Percentiles rank a stretch among this genome's conserved stretches.
phyloP scores from a whole-genome alignment of 2,888 invertebrate genomes.

The Sisyra terminalis region DNA sequence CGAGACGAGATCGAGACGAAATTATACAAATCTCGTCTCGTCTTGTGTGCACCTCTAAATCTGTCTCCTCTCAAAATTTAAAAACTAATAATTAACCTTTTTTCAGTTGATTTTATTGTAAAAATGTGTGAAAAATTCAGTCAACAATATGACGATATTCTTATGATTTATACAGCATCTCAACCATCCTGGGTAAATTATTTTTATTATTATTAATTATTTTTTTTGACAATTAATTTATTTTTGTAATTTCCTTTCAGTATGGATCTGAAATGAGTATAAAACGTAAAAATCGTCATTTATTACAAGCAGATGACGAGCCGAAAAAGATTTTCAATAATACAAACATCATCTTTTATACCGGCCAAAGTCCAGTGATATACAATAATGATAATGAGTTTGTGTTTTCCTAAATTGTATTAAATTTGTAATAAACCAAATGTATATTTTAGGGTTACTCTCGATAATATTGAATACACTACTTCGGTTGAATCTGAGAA shows the following conservation, averaged over 20 bases:
- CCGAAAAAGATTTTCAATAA: not conserved
- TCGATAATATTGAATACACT: no score
- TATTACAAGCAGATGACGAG: conserved; percentile 2
- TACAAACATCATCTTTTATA: not conserved
- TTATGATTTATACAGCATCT: conserved; percentile 39
- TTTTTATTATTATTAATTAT: conserved; percentile 1
- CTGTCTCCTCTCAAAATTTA: no score
- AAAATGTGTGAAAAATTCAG: conserved; percentile 32
- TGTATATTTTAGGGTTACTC: no score
- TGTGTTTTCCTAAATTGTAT: no score
- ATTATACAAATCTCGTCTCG: no score
- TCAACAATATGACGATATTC: conserved; percentile 27
- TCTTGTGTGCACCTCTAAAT: no score
- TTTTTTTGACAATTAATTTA: not conserved
- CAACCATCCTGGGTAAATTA: conserved; percentile 33
- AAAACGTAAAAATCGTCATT: conserved; percentile 3
- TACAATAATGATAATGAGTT: no score
- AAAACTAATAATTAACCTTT: no score
- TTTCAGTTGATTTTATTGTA: conserved; percentile 33
- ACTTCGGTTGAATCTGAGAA: no score
- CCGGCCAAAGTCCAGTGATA: not conserved
- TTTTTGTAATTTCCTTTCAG: not conserved
- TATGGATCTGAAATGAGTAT: conserved; percentile 1
- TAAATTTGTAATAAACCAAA: no score
- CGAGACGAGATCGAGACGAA: no score